Base-by-base conservation (phyloP, 2,888 invertebrate species). In the Heliconius aoede region DNA sequence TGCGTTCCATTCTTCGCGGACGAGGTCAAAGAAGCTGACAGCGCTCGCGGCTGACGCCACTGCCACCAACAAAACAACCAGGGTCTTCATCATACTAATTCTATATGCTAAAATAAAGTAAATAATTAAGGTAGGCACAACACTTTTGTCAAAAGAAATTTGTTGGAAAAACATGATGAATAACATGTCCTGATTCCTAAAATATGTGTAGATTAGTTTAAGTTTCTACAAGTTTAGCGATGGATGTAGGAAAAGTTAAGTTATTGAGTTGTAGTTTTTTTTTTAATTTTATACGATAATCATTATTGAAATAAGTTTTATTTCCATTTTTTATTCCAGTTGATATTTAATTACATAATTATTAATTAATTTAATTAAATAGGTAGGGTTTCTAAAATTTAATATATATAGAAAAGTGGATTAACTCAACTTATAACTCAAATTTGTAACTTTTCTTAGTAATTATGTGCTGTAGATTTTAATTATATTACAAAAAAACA, bases 1-100 rank as follows among this genome's bases (percentile, higher is more conserved):
- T 0, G 96, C 93, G n/a, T 91, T 91, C 97, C 97, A 97, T 91
- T 97, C 97, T 86, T 97, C 97, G 81, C 94, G 93, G 72, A 97
- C 95, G 79, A 98, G 94, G 84, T 98, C 97, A 81, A 95, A 93
- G 85, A 97, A 96, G 76, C 96, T 96, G 69, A 97, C 95, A 7
- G 97, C 97, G 73, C 95, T 95, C 51, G 94, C 94, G 4, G 95
- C 93, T 79, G 72, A 72, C 36, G 95, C 95, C 83, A 96, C 85
- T 82, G 95, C 83, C 68, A 90, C 86, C 81, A 90, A 67, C 78
- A 93, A 78, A 30, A 87, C 82, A 26, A 84, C 84, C 77, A 91
- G 30, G 72, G 84, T 82, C 87, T 87, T 93, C 94, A 94, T 62
- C n/a, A 24, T 77, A 26, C 13, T 55, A 32, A 21, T 62, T 58